Conservation (phyloP, 1,140 invertebrate genomes). For the Brachionus sp. region DNA sequence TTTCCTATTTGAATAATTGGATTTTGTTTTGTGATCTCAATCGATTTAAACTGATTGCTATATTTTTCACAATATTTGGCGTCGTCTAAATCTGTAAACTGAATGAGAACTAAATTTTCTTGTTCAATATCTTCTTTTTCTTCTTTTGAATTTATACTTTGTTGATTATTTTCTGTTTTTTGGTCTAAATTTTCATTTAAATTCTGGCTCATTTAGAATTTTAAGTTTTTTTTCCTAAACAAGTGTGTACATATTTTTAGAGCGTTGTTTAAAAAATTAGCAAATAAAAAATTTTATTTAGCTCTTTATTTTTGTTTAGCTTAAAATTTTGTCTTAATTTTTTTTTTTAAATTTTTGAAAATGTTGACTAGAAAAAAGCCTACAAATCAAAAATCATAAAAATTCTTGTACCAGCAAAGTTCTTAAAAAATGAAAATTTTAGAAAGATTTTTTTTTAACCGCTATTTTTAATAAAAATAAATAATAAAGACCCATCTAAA, state of each 20-base stretch:
- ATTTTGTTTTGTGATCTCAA: conserved; percentile 27
- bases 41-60: conserved; percentile 1
- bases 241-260: neutral
- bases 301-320: neutral
- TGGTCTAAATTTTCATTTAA: neutral
- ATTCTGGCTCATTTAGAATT: neutral
- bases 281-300: neutral
- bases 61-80: conserved; percentile 29
- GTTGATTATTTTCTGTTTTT: neutral
- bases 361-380: too few species aligned
- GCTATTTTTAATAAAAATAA: too few species aligned
- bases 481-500: too few species aligned
- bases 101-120: conserved; percentile 25
- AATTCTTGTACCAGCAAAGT: too few species aligned
- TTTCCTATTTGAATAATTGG: conserved; percentile 42
- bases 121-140: neutral
- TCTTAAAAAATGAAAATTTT: too few species aligned
- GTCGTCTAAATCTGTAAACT: conserved; percentile 44
- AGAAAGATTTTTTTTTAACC: too few species aligned
- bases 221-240: neutral
- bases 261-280: neutral
- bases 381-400: too few species aligned
- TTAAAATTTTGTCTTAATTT: neutral
- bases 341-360: too few species aligned
- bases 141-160: neutral